Evolutionary conservation across 2,797 vertebrate species (phyloP), one percentile per base, ranked within the genome.

Genomic region (Sphenopsis melanotis): DNA sequence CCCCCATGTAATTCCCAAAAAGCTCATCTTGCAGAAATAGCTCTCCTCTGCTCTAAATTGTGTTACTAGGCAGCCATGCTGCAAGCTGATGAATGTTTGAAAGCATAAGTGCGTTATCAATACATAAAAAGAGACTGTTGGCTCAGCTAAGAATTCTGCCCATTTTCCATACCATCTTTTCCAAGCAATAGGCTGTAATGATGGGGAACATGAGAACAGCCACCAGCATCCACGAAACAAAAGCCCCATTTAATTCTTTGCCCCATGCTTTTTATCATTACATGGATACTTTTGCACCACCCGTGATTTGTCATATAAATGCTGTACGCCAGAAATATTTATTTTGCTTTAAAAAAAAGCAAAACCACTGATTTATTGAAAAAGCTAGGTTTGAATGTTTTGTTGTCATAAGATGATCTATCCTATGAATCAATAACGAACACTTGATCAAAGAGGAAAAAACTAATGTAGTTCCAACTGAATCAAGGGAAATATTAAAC

Each of bases 221-320:
- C 49, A 87, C 6, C 22, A 75, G 36, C 30, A 49, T 19, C 57
- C 24, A 64, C 0, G 13, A 30, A 66, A 8, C 0, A 0, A 83
- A 92, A 90, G 11, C 12, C n/a, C 19, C 9, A 12, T 74, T 82
- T 50, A 69, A 66, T 42, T 83, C 60, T 42, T 42, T 59, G 50
- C 30, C 44, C 52, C 17, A 56, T 5, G 27, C 18, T 39, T 59
- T 29, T 60, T 39, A 60, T 59, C 17, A 8, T 29, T 20, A 20
- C 29, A 81, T 37, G 20, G 34, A 71, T 29, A 44, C 20, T 15
- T 77, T 20, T 1, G 2, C 24, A 66, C 9, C 36, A 52, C 26
- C 11, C 68, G 37, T 63, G 42, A 70, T 59, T 39, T 44, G 5
- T 57, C 52, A 86, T 23, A 78, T 0, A 2, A 66, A 72, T 2